Evolutionary conservation across 2,113 vertebrate species (phyloP).

Genomic region (Etia nguti): DNA sequence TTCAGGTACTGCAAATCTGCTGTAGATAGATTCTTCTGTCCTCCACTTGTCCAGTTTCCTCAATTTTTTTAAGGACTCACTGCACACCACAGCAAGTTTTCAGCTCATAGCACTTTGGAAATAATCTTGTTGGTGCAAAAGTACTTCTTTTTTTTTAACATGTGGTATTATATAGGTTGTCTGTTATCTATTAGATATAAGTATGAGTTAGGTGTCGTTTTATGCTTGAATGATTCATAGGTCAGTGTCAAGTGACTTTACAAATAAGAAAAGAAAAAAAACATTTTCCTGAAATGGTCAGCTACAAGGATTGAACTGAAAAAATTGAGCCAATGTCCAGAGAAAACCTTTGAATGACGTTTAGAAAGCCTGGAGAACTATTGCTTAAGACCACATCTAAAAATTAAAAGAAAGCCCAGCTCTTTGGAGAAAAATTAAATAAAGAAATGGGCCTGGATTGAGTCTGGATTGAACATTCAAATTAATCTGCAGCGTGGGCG

Average conservation of each 20-base stretch:
- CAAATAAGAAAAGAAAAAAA: background rate
- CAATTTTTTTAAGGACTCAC: background rate
- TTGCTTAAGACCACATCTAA: background rate
- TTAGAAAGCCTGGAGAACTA: background rate
- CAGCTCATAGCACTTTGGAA: background rate
- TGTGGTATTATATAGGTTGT: background rate
- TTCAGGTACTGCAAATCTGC: background rate
- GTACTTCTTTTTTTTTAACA: background rate
- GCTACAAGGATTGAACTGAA: background rate
- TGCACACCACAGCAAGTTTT: background rate
- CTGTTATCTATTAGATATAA: background rate
- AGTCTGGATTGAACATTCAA: background rate
- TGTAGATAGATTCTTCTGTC: background rate
- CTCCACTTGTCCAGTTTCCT: background rate
- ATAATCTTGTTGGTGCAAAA: background rate
- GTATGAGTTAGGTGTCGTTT: background rate
- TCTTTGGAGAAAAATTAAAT: background rate
- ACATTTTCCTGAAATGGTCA: background rate
- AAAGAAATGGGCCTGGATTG: background rate
- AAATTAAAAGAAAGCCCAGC: background rate
- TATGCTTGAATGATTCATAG: background rate
- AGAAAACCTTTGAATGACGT: background rate
- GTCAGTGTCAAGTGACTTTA: background rate
- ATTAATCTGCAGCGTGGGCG: background rate
- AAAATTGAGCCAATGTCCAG: background rate